Base-by-base conservation (phyloP, 2,888 invertebrate genomes). In the Lasius platythorax region DNA sequence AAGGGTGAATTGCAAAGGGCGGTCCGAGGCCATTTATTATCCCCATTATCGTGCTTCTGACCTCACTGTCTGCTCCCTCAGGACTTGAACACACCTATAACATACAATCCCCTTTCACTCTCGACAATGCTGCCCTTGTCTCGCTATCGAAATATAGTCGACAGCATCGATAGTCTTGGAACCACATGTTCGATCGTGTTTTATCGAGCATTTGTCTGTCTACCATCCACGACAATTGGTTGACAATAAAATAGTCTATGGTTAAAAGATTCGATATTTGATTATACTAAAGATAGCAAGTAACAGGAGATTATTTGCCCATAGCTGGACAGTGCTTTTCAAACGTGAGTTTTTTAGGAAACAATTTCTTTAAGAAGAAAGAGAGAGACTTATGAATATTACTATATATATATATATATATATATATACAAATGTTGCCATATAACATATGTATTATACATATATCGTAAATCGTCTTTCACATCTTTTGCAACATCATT, bases 1-100 rank as follows among this genome's bases (percentile, higher is more conserved):
- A 88, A 70, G 83, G 85, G 83, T 88, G 88, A 89, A 87, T 89
- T 85, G 87, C 87, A 90, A 88, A 91, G 90, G 88, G 87, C 67
- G 87, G 87, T 87, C 87, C 87, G 50, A 73, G 83, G 88, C 90
- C 89, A 92, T 92, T 92, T 92, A 93, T 93, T 91, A 92, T 92
- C 90, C 89, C 91, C 86, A 92, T 93, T 92, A 92, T 93, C 90
- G 87, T 88, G 89, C 88, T 87, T 87, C 87, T 84, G 87, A 91
- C 86, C 91, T 90, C 88, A 70, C 63, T 81, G 76, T 56, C 53
- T 72, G 23, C 84, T 87, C 87, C 87, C 87, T 40, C 40, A 78
- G 88, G 89, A 89, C 82, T 82, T 82, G 85, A 82, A 85, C 70
- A 81, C 63, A 85, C 56, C 83, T 85, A 89, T 85, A 85, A 85